Evolutionary conservation across 2,888 invertebrate species (phyloP), one percentile per base, ranked within the genome.

Genomic region (Xanthorhoe designata): DNA sequence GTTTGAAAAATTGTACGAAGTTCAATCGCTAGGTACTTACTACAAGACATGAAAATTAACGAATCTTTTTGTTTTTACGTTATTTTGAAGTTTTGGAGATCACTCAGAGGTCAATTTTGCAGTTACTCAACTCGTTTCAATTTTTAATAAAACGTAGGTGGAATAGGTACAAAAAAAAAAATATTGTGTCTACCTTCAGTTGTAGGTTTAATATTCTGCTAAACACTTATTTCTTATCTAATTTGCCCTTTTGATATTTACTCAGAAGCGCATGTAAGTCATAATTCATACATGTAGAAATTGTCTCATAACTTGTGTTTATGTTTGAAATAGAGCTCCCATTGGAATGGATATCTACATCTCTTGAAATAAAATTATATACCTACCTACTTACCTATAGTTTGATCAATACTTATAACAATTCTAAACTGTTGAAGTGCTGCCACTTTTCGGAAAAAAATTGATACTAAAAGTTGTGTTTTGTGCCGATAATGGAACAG

Each of bases 171-270:
- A n/a, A n/a, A n/a, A n/a, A 19, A 35, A 29, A 1, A 7, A 38
- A 47, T 24, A 51, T 56, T 56, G 29, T 13, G 32, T 38, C 66
- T 71, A 71, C 71, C 71, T 69, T 61, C 69, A 66, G 54, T 56
- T 29, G 19, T 15, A n/a, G n/a, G n/a, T n/a, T n/a, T n/a, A n/a
- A n/a, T n/a, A 63, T 53, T 18, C 49, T 35, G 1, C 29, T 5
- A 13, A 61, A 17, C 35, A 55, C 47, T 57, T 24, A 19, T 61
- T 67, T 70, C 61, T 74, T 76, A 76, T 78, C 75, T 56, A 62
- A 38, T 69, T 70, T 77, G 75, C 71, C 71, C 75, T 75, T 69
- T 74, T 70, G 71, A 64, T 70, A 61, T 60, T 50, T 10, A 5
- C 45, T 49, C 7, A 10, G 35, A 17, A 32, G 49, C 47, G 35